Conservation (phyloP, 1,140 invertebrate genomes). For the Elysia chlorotica region DNA sequence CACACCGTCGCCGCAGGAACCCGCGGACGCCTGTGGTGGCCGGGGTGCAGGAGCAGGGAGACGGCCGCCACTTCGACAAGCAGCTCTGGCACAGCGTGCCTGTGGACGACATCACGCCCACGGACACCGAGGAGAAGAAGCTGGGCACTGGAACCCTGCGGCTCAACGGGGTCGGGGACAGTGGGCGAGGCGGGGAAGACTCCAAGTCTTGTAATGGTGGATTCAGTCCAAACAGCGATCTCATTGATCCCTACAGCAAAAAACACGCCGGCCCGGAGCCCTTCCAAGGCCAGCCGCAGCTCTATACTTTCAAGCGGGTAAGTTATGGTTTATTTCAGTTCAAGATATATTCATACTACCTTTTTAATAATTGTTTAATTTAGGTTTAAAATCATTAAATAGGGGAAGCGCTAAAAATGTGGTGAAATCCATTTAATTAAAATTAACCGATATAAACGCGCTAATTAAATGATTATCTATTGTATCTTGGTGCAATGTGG, state of each 20-base stretch:
- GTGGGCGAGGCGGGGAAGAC: neutral
- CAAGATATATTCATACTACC: neutral
- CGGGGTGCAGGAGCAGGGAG: slow-evolving; percentile 33
- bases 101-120: slow-evolving; percentile 25
- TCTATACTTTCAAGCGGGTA: slow-evolving; percentile 36
- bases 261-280: slow-evolving; percentile 26
- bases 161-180: slow-evolving; percentile 9
- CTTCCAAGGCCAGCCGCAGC: slow-evolving; percentile 27
- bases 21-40: slow-evolving; percentile 11
- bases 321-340: neutral
- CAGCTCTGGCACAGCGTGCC: slow-evolving; percentile 36
- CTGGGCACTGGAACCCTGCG: neutral
- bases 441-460: neutral
- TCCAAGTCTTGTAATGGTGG: neutral
- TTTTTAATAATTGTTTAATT: too few species aligned
- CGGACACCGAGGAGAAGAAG: slow-evolving; percentile 26
- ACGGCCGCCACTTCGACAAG: slow-evolving; percentile 31
- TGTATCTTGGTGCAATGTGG: too few species aligned
- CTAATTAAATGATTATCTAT: too few species aligned
- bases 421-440: neutral
- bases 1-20: slow-evolving; percentile 25
- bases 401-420: too few species aligned
- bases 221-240: slow-evolving; percentile 18
- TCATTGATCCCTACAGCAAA: slow-evolving; percentile 26
- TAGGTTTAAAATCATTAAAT: too few species aligned